Evolutionary conservation across 2,797 vertebrate species (phyloP).

Genomic region (Valencia hispanica): DNA sequence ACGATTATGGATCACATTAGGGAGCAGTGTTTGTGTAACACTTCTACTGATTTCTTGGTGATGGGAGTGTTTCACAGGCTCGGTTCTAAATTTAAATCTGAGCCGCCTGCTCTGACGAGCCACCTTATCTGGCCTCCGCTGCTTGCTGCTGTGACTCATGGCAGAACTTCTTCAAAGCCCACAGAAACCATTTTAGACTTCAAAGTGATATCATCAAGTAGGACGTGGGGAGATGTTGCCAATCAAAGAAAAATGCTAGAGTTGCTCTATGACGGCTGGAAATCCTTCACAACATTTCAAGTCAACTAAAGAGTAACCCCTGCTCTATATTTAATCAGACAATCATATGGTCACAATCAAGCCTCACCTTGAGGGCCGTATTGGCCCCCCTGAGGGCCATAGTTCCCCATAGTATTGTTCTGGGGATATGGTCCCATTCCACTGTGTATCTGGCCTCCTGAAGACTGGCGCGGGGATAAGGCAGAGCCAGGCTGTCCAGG

Average conservation of each 20-base stretch:
- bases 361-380: constrained; percentile 93
- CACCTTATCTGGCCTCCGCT: constrained; percentile 52
- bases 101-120: constrained; percentile 55
- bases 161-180: constrained; percentile 67
- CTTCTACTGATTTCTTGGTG: not conserved
- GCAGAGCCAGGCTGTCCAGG: constrained; percentile 94
- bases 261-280: constrained; percentile 37
- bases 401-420: constrained; percentile 94
- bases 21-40: no score
- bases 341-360: no score
- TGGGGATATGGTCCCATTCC: constrained; percentile 96
- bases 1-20: constrained; percentile 28
- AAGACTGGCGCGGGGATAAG: constrained; percentile 97
- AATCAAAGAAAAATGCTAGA: constrained; percentile 25
- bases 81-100: constrained; percentile 61
- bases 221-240: constrained; percentile 8
- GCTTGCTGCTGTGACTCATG: constrained; percentile 56
- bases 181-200: constrained; percentile 62
- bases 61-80: constrained; percentile 23
- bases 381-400: constrained; percentile 91
- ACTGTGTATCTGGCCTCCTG: constrained; percentile 93
- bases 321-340: no score
- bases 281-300: no score
- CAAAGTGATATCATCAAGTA: constrained; percentile 57
- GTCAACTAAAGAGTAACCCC: no score